Percentiles rank a stretch among this genome's conserved stretches.
These are phyloP conservation scores for Drosophila arizonae DNA, from an alignment of 1,140 invertebrate species.

Conservation along the genomic window DNA sequence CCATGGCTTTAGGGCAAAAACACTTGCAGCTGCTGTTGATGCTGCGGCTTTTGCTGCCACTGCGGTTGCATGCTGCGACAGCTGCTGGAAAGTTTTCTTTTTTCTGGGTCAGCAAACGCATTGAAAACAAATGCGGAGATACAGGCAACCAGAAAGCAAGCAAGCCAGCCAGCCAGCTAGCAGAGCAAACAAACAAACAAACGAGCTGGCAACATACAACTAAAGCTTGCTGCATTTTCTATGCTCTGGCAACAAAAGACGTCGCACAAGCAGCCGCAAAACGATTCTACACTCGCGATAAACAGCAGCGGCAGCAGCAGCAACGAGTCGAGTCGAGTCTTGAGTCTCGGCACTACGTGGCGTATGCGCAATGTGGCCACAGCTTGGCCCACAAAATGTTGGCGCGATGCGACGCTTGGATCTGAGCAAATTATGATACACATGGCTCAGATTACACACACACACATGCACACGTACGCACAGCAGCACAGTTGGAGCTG, in stretches of 20 bases:
- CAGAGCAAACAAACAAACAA: conserved; percentile 46
- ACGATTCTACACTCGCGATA: conserved; percentile 58
- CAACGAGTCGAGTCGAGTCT: conserved; percentile 11
- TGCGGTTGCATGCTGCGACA: conserved; percentile 29
- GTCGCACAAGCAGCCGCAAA: conserved; percentile 51
- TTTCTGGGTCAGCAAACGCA: conserved; percentile 81
- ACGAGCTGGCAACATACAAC: conserved; percentile 13
- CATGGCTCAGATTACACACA: conserved; percentile 54
- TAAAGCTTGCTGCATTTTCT: conserved; percentile 50
- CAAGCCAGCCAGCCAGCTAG: neutral
- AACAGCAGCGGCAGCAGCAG: conserved; percentile 49
- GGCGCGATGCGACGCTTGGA: conserved; percentile 14
- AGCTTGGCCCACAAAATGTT: conserved; percentile 43
- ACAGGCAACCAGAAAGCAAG: neutral
- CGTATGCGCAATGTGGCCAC: conserved; percentile 75
- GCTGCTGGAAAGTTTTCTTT: conserved; percentile 69
- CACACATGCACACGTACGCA: conserved; percentile 11
- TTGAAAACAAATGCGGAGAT: conserved; percentile 58
- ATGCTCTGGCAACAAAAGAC: conserved; percentile 59
- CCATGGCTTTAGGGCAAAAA: conserved; percentile 45
- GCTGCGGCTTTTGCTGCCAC: conserved; percentile 44
- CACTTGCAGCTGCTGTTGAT: conserved; percentile 76
- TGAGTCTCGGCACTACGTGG: conserved; percentile 36
- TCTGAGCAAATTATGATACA: conserved; percentile 69
- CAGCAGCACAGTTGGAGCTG: conserved; percentile 17